Evolutionary conservation across 2,888 invertebrate genomes (phyloP).

Genomic region (Pyralis farinalis): DNA sequence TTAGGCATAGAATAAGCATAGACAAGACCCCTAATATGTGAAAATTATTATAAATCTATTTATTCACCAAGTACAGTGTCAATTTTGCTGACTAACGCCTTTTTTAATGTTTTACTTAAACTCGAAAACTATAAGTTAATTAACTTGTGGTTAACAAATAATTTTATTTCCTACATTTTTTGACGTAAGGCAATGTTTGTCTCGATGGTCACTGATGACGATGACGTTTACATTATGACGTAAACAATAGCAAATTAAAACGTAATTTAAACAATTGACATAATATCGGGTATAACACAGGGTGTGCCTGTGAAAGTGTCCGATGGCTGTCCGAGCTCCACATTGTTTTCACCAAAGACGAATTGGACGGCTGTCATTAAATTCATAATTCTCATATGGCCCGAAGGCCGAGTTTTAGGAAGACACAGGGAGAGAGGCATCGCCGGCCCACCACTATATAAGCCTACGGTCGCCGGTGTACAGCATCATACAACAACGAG

Average conservation of each 20-base stretch:
- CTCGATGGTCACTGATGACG: no score
- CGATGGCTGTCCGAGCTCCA: slow-evolving; percentile 48
- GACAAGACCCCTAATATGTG: no score
- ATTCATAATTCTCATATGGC: slow-evolving; percentile 76
- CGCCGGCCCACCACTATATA: slow-evolving; percentile 64
- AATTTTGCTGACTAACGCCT: no score
- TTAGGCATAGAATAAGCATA: no score
- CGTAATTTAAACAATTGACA: slow-evolving; percentile 21
- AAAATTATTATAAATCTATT: no score
- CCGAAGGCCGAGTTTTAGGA: slow-evolving; percentile 79
- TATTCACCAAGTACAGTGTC: no score
- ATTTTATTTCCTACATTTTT: no score
- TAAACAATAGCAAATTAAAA: slow-evolving; percentile 19
- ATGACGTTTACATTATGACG: neutral
- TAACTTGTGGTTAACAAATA: no score
- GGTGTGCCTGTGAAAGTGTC: slow-evolving; percentile 54
- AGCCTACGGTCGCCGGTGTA: slow-evolving; percentile 52
- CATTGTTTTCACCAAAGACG: slow-evolving; percentile 76
- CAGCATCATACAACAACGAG: slow-evolving; percentile 76
- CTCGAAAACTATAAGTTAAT: no score
- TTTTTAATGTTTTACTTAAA: no score
- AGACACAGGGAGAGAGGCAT: slow-evolving; percentile 77
- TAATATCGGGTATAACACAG: slow-evolving; percentile 22
- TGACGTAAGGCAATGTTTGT: no score
- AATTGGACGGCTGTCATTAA: slow-evolving; percentile 75